phyloP scores from a whole-genome alignment of 2,113 vertebrate genomes.

The Megaceryle torquata region DNA sequence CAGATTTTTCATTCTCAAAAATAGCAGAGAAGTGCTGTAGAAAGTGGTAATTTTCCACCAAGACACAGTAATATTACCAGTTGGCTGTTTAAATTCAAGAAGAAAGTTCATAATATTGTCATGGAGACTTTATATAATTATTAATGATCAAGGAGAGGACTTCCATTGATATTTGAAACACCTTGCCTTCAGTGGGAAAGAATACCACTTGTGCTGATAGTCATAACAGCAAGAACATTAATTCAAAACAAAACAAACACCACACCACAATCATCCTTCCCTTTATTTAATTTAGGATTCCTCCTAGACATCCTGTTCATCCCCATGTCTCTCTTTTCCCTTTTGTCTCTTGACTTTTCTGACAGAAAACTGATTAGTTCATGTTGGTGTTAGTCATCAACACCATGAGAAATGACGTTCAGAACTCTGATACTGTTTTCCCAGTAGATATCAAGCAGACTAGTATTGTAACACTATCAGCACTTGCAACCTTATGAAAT shows the following conservation, averaged over 20 bases:
- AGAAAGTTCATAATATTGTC: neutral
- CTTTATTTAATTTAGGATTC: neutral
- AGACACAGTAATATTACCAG: neutral
- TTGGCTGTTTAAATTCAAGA: neutral
- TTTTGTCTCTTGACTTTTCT: neutral
- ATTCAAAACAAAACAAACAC: neutral
- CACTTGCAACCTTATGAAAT: neutral
- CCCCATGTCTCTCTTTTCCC: neutral
- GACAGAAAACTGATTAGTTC: neutral
- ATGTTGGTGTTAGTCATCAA: neutral
- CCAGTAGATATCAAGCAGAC: neutral
- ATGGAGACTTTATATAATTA: neutral
- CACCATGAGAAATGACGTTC: neutral
- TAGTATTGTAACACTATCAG: rapidly evolving
- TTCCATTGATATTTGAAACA: constrained; percentile 22
- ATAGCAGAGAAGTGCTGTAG: neutral
- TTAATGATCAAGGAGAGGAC: constrained; percentile 15
- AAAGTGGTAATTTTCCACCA: neutral
- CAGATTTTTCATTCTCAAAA: neutral
- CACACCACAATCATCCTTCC: neutral
- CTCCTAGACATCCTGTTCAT: neutral
- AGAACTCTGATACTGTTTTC: neutral
- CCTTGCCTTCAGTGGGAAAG: constrained; percentile 22
- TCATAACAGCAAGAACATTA: neutral
- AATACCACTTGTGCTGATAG: neutral